Conservation (phyloP, 2,113 vertebrate genomes). For the Archocentrus centrarchus region DNA sequence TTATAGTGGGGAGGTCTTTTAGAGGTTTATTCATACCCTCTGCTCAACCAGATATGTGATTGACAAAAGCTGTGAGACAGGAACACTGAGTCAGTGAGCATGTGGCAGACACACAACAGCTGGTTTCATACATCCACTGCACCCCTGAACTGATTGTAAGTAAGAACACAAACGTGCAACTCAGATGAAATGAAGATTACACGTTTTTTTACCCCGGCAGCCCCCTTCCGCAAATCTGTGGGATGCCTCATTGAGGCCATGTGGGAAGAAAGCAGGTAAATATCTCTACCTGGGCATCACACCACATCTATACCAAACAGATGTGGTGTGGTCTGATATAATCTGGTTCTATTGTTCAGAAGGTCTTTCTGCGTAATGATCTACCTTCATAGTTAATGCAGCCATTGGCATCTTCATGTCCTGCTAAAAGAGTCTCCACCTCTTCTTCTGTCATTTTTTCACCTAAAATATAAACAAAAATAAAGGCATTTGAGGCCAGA, state of each 20-base stretch:
- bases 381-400: slow-evolving; percentile 93
- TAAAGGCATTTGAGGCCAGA: not conserved
- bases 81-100: slow-evolving; percentile 72
- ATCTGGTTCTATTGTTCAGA: too few species aligned
- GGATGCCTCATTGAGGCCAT: not conserved
- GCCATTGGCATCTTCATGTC: slow-evolving; percentile 90
- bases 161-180: not conserved
- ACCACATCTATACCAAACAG: not conserved
- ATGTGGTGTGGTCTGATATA: too few species aligned
- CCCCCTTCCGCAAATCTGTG: not conserved
- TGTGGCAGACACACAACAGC: not conserved
- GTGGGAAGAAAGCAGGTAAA: not conserved
- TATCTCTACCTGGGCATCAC: not conserved
- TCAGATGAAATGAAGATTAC: not conserved
- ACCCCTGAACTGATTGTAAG: not conserved
- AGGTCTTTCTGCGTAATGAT: too few species aligned
- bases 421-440: slow-evolving; percentile 87
- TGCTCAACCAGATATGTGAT: not conserved
- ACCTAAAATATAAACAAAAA: slow-evolving; percentile 69
- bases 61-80: slow-evolving; percentile 82
- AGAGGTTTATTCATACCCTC: not conserved
- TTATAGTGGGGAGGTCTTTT: not conserved
- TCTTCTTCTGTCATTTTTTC: slow-evolving; percentile 93
- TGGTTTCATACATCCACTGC: not conserved
- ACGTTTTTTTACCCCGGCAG: not conserved